phyloP scores from a whole-genome alignment of 2,113 vertebrate genomes.

The Ginglymostoma cirratum region DNA sequence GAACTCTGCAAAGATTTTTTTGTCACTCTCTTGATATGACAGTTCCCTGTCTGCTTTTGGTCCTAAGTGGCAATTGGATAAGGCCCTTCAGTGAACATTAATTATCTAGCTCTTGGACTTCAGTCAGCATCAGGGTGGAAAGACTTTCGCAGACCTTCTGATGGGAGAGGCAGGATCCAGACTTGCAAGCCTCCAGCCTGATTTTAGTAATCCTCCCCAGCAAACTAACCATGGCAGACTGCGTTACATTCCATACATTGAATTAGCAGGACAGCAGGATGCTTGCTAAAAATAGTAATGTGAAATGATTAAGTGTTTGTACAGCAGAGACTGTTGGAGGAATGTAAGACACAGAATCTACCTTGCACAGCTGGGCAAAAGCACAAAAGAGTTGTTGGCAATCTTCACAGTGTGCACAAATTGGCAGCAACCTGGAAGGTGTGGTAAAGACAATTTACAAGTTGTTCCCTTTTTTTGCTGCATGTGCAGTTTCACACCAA shows the following conservation, averaged over 20 bases:
- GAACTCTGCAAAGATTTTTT: background rate
- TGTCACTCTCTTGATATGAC: background rate
- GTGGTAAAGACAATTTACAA: background rate
- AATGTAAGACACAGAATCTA: background rate
- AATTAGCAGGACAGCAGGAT: background rate
- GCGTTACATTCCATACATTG: too few species aligned
- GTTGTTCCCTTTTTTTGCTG: background rate
- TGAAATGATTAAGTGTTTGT: background rate
- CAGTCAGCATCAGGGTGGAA: too few species aligned
- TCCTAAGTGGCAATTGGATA: background rate
- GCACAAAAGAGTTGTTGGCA: background rate
- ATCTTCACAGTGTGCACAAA: background rate
- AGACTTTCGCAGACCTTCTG: too few species aligned
- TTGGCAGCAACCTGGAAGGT: background rate
- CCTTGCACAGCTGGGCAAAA: background rate
- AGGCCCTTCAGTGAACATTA: background rate
- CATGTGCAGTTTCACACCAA: background rate
- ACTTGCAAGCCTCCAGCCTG: too few species aligned
- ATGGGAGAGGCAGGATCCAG: too few species aligned
- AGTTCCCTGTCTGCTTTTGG: too few species aligned
- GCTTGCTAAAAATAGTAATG: background rate
- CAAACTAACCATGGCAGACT: too few species aligned
- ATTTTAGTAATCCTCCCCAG: too few species aligned
- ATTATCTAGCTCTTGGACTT: too few species aligned
- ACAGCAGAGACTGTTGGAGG: background rate